These are phyloP conservation scores for Tetragonula carbonaria DNA, from an alignment of 2,888 invertebrate genomes.

Conservation along the genomic window DNA sequence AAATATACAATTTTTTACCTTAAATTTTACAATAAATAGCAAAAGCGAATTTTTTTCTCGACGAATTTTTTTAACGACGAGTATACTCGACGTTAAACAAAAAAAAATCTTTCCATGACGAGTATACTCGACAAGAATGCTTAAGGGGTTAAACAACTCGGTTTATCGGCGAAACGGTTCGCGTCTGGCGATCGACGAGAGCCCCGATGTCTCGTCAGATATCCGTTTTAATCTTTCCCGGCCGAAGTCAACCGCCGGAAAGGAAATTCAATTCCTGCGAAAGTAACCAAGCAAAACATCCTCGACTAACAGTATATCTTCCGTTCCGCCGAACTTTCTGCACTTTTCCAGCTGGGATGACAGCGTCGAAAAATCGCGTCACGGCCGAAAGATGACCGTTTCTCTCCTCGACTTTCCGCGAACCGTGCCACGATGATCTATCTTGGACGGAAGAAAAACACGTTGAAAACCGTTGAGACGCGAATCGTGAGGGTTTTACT, in stretches of 20 bases:
- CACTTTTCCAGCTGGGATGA: conserved; percentile 9
- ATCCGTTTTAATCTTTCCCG: conserved; percentile 14
- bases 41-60: no score
- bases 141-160: no score
- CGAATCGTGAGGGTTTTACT: no score
- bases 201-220: not conserved
- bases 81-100: no score
- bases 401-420: not conserved
- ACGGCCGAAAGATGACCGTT: conserved; percentile 9
- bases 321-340: not conserved
- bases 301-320: conserved; percentile 11
- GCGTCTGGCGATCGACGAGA: not conserved
- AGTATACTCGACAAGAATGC: no score
- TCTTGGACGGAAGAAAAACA: not conserved
- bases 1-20: no score
- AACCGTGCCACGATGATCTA: conserved; percentile 27
- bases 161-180: conserved; percentile 5
- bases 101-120: no score
- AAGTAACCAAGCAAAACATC: conserved; percentile 10
- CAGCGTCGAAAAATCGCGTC: conserved; percentile 28
- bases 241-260: not conserved
- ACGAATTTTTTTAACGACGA: no score
- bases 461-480: conserved; percentile 9
- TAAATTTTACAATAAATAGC: no score
- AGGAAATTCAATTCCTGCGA: conserved; percentile 37